Evolutionary conservation across 2,113 vertebrate species (phyloP), one percentile per base, ranked within the genome.

Genomic region (Cygnus atratus): DNA sequence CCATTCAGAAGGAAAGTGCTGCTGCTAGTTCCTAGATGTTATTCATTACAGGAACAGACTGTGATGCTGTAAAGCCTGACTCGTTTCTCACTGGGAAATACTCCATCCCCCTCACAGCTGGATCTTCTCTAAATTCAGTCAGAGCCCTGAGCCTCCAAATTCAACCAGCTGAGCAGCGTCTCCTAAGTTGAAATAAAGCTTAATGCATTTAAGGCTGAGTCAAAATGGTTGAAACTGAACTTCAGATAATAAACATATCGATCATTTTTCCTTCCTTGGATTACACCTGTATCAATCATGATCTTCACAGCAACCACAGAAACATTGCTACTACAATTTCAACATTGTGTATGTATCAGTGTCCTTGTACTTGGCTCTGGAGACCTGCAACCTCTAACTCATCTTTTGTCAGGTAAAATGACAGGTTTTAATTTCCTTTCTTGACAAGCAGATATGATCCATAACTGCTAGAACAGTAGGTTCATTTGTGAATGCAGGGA

Each of bases 211-310:
- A 88, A 81, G 83, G 72, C 48, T 61, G 59, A 85, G 79, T 66
- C 63, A 62, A 92, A 93, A 24, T 29, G 63, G 55, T n/a, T 72
- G 85, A 73, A 90, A 73, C 84, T 33, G 75, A 94, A 77, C 75
- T 80, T 80, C 74, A 96, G 31, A 62, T 62, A 87, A 92, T 88
- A 94, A 94, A 93, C 90, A 94, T 46, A 96, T 94, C 75, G 58
- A 76, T 97, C 94, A 95, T 28, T 96, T 88, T 39, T 37, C 50
- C 72, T 71, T 35, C 29, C 5, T 4, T 63, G 41, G 41, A 46
- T 90, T 48, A 35, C 66, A 79, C 67, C 35, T 66, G 84, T 71
- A 96, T 94, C 94, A 77, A 91, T 96, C 94, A 96, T 1, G 2
- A 54, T 62, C 94, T 58, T 58, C 33, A 29, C 29, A 61, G n/a